Conservation (phyloP, 2,113 vertebrate genomes). For the Cololabis saira region DNA sequence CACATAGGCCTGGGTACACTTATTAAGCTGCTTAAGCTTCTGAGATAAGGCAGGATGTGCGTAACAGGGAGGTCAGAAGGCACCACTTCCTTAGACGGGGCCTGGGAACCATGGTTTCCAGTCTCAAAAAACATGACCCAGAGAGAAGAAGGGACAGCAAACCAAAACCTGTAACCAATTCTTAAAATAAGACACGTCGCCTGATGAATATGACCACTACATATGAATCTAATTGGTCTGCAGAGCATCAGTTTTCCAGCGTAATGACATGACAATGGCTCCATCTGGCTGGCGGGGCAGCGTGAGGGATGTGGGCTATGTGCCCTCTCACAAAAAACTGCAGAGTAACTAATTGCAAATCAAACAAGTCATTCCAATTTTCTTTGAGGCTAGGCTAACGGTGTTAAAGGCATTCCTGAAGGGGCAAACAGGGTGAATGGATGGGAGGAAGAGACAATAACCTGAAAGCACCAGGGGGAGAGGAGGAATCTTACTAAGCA, state of each 20-base stretch:
- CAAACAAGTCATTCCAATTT: slow-evolving; percentile 66
- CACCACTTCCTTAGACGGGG: slow-evolving; percentile 79
- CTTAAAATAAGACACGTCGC: slow-evolving; percentile 26
- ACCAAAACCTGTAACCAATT: slow-evolving; percentile 29
- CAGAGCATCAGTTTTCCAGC: slow-evolving; percentile 1
- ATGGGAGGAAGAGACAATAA: slow-evolving; percentile 73
- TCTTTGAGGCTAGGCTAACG: slow-evolving; percentile 53
- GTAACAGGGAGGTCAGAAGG: slow-evolving; percentile 76
- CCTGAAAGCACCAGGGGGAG: slow-evolving; percentile 67
- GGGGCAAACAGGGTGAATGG: slow-evolving; percentile 65
- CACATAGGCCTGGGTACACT: slow-evolving; percentile 2
- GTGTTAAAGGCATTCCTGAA: slow-evolving; percentile 74
- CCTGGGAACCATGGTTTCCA: slow-evolving; percentile 75
- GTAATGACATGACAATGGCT: slow-evolving; percentile 48
- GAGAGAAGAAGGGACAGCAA: slow-evolving; percentile 42
- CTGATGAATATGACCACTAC: slow-evolving; percentile 14
- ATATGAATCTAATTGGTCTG: slow-evolving; percentile 15
- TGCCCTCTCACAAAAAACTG: slow-evolving; percentile 43
- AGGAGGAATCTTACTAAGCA: slow-evolving; percentile 76
- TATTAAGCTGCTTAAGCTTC: slow-evolving; percentile 55
- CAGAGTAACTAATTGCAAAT: slow-evolving; percentile 66
- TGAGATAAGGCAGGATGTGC: slow-evolving; percentile 75
- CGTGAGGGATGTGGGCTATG: slow-evolving; percentile 42
- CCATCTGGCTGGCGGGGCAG: slow-evolving; percentile 48
- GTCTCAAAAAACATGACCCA: slow-evolving; percentile 45